Percentiles rank a stretch among this genome's conserved stretches.
Conservation (phyloP, 2,797 vertebrate genomes). For the Erethizon dorsatum region DNA sequence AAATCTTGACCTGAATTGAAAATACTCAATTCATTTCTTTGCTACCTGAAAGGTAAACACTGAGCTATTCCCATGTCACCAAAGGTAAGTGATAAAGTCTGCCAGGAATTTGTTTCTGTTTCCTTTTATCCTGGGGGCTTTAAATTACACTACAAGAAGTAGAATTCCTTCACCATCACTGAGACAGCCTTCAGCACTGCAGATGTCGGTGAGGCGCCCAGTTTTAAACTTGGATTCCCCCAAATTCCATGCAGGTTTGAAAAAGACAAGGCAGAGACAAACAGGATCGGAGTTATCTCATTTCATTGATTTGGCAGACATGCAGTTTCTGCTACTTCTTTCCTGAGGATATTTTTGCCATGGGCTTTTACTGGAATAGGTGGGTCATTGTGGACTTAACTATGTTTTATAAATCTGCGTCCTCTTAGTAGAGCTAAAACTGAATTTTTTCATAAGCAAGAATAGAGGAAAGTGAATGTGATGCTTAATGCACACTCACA, state of each 20-base stretch:
- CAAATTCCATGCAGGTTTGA: not conserved
- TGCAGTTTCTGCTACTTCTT: not conserved
- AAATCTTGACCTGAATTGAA: not conserved
- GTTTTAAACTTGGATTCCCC: not conserved
- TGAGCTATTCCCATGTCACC: not conserved
- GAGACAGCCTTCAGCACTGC: not conserved
- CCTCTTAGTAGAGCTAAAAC: not conserved
- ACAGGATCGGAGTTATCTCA: not conserved
- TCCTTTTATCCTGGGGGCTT: slow-evolving; percentile 16
- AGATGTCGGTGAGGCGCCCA: not conserved
- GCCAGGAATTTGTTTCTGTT: slow-evolving; percentile 39
- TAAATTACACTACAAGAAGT: not conserved
- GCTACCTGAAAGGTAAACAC: not conserved
- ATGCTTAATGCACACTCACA: not conserved
- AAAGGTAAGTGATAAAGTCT: not conserved
- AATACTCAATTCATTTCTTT: not conserved
- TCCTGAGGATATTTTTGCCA: not conserved
- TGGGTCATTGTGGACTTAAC: not conserved
- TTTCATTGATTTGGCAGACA: slow-evolving; percentile 1
- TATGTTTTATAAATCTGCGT: slow-evolving; percentile 35
- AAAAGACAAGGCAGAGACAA: not conserved
- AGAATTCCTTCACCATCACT: not conserved
- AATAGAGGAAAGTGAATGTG: not conserved
- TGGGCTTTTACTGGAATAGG: not conserved
- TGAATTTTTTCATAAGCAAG: not conserved